Evolutionary conservation across 2,113 vertebrate genomes (phyloP), one percentile per base, ranked within the genome.

Genomic region (Cryptotis parvus): DNA sequence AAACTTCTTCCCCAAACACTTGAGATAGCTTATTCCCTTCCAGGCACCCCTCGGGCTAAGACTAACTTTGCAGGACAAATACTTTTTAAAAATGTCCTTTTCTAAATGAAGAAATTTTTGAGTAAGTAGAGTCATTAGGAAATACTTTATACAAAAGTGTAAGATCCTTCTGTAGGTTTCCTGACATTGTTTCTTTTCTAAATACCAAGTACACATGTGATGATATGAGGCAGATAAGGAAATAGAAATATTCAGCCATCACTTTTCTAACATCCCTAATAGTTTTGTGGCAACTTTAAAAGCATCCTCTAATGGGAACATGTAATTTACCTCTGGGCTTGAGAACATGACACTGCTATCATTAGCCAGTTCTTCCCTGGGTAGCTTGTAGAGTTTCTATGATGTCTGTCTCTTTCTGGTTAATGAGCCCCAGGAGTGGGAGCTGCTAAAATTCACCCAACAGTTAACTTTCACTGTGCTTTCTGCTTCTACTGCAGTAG

Each of bases 131-230:
- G 6, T 87, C 41, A 81, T 87, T 84, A 58, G 29, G 33, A 86
- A 89, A 33, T 55, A 76, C n/a, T 88, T 77, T 83, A 55, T 80
- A 27, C 3, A 69, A 39, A 16, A 91, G 84, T 79, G 43, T 66
- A 84, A 79, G 86, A 52, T 84, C n/a, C 22, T 78, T 7, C 49
- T 49, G 9, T 84, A 77, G 10, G 22, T 37, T 94, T 94, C 74
- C 63, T 26, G 43, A 87, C n/a, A 90, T 79, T 49, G 24, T 3
- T n/a, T 92, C 37, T 78, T 89, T 94, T 93, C 33, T 87, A 91
- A 95, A 81, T 87, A 87, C 15, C 26, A 37, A 82, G 29, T 89
- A 69, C 18, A 68, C 22, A 61, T 22, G 6, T 3, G 22, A 69
- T 82, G 63, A n/a, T 68, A 72, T 14, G 14, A 89, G 76, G 27